phyloP scores from a whole-genome alignment of 2,113 vertebrate genomes.

The Chlamydotis undulata region DNA sequence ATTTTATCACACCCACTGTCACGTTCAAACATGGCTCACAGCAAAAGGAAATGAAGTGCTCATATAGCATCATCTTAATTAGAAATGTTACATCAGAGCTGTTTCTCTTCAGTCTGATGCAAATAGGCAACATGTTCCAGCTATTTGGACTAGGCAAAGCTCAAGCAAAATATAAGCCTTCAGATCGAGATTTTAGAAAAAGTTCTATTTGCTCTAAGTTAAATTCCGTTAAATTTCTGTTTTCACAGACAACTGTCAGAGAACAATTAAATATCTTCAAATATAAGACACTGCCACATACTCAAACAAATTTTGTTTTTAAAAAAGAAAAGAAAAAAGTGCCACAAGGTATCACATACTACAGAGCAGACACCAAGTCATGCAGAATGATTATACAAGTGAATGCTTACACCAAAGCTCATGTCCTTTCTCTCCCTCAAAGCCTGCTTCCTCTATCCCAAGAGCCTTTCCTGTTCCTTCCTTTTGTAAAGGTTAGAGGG shows the following conservation, averaged over 20 bases:
- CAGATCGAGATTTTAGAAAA: neutral
- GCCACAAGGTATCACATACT: neutral
- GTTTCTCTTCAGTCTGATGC: neutral
- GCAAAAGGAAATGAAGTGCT: neutral
- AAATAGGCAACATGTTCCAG: fast-evolving
- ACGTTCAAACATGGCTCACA: neutral
- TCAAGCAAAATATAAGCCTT: neutral
- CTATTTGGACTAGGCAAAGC: neutral
- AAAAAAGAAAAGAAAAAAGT: neutral
- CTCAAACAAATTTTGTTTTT: neutral
- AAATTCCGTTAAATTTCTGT: neutral
- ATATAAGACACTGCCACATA: neutral
- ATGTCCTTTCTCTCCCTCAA: neutral
- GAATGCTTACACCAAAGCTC: neutral
- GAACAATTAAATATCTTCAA: neutral
- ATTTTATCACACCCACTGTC: neutral
- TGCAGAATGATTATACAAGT: neutral
- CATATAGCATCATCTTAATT: neutral
- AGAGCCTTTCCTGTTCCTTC: neutral
- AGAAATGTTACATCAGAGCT: neutral
- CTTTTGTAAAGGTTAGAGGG: neutral
- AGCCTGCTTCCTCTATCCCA: neutral
- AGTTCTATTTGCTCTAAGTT: neutral
- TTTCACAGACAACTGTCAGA: neutral
- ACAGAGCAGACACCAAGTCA: neutral